Conservation (phyloP, 2,797 vertebrate species). For the Muscicapa comitata region DNA sequence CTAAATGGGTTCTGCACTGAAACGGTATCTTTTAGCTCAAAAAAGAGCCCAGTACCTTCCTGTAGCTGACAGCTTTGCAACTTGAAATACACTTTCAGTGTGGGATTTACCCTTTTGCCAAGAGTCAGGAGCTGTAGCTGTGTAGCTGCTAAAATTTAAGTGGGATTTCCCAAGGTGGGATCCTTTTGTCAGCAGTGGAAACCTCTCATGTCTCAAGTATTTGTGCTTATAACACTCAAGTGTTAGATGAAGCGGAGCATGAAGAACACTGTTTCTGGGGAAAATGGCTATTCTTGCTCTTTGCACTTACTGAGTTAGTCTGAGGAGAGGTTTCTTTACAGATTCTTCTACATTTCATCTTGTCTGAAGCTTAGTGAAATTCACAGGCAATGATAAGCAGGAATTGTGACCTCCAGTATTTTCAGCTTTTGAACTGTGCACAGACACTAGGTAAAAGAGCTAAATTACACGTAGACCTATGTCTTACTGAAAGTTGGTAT, state of each 20-base stretch:
- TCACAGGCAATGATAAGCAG: not conserved
- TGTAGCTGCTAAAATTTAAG: slow-evolving; percentile 15
- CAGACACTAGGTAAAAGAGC: not conserved
- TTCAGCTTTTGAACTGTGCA: not conserved
- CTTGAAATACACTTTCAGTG: not conserved
- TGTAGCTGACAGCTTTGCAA: not conserved
- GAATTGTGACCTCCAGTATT: not conserved
- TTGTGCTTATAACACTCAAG: slow-evolving; percentile 17
- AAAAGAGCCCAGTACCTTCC: not conserved
- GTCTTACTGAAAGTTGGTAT: not conserved
- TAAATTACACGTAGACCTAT: not conserved
- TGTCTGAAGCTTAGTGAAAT: not conserved
- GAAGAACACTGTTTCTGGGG: not conserved
- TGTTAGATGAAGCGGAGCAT: not conserved
- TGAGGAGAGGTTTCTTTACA: not conserved
- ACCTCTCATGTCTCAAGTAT: slow-evolving; percentile 17
- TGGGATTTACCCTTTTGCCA: slow-evolving; percentile 12
- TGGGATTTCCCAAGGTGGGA: slow-evolving; percentile 19
- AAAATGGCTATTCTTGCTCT: not conserved
- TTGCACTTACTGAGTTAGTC: not conserved
- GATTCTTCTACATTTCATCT: not conserved
- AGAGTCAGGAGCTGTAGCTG: not conserved
- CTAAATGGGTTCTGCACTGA: not conserved
- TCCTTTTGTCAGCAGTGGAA: not conserved
- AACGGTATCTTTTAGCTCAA: not conserved